Conservation (phyloP, 1,140 invertebrate species). For the Leptonema lineaticorne region DNA sequence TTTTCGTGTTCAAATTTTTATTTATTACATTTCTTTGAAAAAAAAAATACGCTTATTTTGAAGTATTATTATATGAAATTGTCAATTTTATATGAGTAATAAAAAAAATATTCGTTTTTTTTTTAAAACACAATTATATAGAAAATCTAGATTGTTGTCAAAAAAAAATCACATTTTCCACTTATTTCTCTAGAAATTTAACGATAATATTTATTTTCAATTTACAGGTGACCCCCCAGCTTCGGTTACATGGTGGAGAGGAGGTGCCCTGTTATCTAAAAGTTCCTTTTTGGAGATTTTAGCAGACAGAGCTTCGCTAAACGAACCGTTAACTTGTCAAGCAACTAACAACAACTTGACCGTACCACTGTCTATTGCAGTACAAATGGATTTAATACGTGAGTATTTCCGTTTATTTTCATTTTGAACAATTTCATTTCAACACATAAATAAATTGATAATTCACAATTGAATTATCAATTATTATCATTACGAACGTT, state of each 20-base stretch:
- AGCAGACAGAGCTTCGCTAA: constrained; percentile 59
- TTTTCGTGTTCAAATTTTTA: too few relatives aligned
- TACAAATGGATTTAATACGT: constrained; percentile 73
- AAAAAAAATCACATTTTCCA: too few relatives aligned
- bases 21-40: too few relatives aligned
- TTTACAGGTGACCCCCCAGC: constrained; percentile 35
- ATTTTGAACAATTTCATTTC: too few relatives aligned
- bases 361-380: constrained; percentile 64
- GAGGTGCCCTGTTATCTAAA: constrained; percentile 32
- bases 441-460: neutral
- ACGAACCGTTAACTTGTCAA: constrained; percentile 70
- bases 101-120: too few relatives aligned
- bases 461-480: too few relatives aligned
- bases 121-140: too few relatives aligned
- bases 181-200: neutral
- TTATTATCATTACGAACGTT: too few relatives aligned
- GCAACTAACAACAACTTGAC: constrained; percentile 72
- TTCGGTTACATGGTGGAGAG: constrained; percentile 37
- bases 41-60: too few relatives aligned
- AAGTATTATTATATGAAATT: too few relatives aligned
- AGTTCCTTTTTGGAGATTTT: constrained; percentile 27
- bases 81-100: too few relatives aligned
- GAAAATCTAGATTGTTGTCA: too few relatives aligned
- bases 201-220: neutral
- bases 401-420: constrained; percentile 50